Conservation (phyloP, 2,113 vertebrate genomes). For the Varanus komodoensis region DNA sequence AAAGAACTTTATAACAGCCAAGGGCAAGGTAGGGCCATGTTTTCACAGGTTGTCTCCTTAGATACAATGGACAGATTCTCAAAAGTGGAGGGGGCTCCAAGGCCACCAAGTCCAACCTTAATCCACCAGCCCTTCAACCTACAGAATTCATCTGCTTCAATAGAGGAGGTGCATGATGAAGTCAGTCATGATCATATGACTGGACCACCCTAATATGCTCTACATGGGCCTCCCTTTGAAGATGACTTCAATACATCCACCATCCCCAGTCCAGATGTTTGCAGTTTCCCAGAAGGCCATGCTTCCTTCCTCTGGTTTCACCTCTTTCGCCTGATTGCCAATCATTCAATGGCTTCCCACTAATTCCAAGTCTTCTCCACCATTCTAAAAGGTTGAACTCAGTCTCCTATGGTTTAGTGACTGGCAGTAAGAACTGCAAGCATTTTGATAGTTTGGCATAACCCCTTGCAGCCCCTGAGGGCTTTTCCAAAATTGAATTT, state of each 20-base stretch:
- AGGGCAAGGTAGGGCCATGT: neutral
- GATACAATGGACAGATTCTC: neutral
- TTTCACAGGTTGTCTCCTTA: neutral
- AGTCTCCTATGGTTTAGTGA: no score
- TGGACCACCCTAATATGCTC: neutral
- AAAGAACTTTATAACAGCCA: slow-evolving; percentile 17
- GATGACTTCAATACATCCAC: neutral
- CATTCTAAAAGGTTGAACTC: no score
- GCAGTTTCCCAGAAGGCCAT: no score
- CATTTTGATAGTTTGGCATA: no score
- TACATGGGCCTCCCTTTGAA: neutral
- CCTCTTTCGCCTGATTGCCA: no score
- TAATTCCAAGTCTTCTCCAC: no score
- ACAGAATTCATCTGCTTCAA: neutral
- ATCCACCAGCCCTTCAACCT: neutral
- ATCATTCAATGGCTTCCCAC: no score
- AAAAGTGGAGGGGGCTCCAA: neutral
- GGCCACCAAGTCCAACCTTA: neutral
- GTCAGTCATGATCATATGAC: neutral
- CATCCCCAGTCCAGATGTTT: no score
- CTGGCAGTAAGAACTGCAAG: no score
- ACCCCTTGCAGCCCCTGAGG: no score
- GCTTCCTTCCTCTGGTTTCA: no score
- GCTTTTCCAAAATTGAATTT: no score
- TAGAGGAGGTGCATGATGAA: neutral